These are phyloP conservation scores for Promerops cafer DNA, from an alignment of 2,113 vertebrate genomes.

Conservation along the genomic window DNA sequence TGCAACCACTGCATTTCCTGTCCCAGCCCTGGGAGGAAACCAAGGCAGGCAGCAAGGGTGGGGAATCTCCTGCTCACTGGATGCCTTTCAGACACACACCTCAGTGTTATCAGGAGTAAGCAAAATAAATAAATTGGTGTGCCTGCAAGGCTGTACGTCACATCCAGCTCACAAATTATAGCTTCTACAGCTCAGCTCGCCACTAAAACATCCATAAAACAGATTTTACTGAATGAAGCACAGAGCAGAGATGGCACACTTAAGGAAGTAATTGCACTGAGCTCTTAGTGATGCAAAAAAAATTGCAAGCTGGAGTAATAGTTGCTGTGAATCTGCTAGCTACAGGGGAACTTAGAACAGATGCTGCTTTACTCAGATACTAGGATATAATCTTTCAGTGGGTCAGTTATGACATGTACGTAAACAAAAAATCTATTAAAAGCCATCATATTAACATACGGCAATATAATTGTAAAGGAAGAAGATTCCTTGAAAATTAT, in stretches of 20 bases:
- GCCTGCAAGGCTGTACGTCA: neutral
- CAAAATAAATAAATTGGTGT: neutral
- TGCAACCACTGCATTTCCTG: neutral
- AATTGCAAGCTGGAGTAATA: neutral
- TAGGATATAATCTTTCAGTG: neutral
- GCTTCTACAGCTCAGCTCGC: neutral
- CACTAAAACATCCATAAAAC: neutral
- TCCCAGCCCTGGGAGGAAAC: conserved; percentile 18
- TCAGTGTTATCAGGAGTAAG: neutral
- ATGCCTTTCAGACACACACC: neutral
- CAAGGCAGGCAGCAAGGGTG: neutral
- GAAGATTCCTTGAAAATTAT: conserved; percentile 2
- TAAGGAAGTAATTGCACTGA: neutral
- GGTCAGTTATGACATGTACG: neutral
- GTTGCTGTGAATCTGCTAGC: neutral
- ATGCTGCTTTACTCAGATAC: neutral
- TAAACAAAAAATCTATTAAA: conserved; percentile 8
- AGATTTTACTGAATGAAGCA: neutral
- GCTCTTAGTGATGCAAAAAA: neutral
- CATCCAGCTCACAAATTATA: neutral
- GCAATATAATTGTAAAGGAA: neutral
- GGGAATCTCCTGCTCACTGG: neutral
- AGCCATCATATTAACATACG: neutral
- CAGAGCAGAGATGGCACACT: neutral
- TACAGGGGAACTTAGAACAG: neutral